phyloP scores from a whole-genome alignment of 2,113 vertebrate genomes.

The Syngnathus floridae region DNA sequence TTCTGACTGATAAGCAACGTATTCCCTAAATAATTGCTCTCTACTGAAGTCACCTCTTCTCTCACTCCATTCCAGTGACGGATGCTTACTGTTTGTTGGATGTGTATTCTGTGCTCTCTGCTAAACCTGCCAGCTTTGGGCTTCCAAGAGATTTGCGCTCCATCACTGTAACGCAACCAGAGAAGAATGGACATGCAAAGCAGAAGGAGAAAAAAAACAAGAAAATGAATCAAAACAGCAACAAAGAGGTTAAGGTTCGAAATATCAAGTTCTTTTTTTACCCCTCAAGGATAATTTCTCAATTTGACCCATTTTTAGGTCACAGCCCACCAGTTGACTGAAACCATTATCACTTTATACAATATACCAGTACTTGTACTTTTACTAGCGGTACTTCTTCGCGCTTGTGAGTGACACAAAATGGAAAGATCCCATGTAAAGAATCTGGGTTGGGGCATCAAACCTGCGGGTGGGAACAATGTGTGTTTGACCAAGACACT shows the following conservation, averaged over 20 bases:
- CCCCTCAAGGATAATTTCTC: no score
- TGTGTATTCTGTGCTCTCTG: constrained; percentile 68
- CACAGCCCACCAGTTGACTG: no score
- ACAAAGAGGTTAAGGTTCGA: constrained; percentile 44
- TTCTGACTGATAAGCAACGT: constrained; percentile 35
- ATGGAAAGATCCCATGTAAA: constrained; percentile 20
- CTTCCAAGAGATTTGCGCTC: constrained; percentile 59
- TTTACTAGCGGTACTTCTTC: neutral
- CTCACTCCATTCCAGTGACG: constrained; percentile 45
- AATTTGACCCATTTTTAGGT: neutral
- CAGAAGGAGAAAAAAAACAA: constrained; percentile 47
- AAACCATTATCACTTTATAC: neutral
- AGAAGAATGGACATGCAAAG: constrained; percentile 46
- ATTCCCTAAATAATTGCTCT: constrained; percentile 22
- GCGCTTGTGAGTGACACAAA: constrained; percentile 12
- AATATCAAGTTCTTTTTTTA: neutral
- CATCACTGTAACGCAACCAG: constrained; percentile 34
- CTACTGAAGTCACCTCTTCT: constrained; percentile 2
- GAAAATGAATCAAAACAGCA: constrained; percentile 21
- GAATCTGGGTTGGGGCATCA: constrained; percentile 27
- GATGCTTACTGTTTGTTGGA: constrained; percentile 84
- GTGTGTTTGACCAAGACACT: constrained; percentile 47
- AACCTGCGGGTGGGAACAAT: constrained; percentile 36
- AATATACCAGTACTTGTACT: neutral
- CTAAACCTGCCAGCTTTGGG: constrained; percentile 63